Percentiles rank a stretch among this genome's conserved stretches.
Evolutionary conservation across 2,888 invertebrate genomes (phyloP).

Genomic region (Hirtodrosophila cameraria): DNA sequence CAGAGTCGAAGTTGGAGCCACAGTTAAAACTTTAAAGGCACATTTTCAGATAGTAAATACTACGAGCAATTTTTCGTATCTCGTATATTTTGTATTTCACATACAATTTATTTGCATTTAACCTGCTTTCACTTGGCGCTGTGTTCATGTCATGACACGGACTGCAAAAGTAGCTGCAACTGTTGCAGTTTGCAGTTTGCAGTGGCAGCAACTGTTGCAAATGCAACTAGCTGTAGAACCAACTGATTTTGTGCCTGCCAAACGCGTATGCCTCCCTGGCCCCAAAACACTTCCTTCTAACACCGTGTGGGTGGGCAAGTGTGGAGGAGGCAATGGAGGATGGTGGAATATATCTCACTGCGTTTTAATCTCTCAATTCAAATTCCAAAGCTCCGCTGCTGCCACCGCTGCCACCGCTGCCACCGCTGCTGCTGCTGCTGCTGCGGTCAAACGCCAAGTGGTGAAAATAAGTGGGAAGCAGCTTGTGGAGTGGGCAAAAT

Average conservation of each 20-base stretch:
- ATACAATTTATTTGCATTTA: slow-evolving; percentile 81
- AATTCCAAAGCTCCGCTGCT: slow-evolving; percentile 52
- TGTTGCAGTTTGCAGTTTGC: slow-evolving; percentile 49
- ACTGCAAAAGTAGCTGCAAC: slow-evolving; percentile 46
- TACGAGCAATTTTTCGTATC: background rate
- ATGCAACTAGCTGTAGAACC: slow-evolving; percentile 39
- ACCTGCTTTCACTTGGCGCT: slow-evolving; percentile 81
- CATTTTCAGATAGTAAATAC: background rate
- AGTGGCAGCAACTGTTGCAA: slow-evolving; percentile 57
- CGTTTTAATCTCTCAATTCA: slow-evolving; percentile 76
- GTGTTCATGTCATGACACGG: slow-evolving; percentile 62
- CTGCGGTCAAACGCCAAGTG: slow-evolving; percentile 41
- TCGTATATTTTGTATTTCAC: slow-evolving; percentile 13
- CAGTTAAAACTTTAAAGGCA: slow-evolving; percentile 3
- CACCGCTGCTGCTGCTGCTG: slow-evolving; percentile 28
- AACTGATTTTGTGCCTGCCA: slow-evolving; percentile 22
- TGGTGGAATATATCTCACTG: slow-evolving; percentile 10
- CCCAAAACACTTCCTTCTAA: background rate
- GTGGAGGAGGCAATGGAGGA: background rate
- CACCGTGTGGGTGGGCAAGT: slow-evolving; percentile 42
- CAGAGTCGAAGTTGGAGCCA: too few species aligned
- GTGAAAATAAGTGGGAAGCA: slow-evolving; percentile 51
- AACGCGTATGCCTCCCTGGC: background rate
- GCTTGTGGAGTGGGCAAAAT: slow-evolving; percentile 20
- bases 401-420: too few species aligned